Percentiles rank a stretch among this genome's conserved stretches.
Conservation (phyloP, 2,888 invertebrate species). For the Tetragonula carbonaria region DNA sequence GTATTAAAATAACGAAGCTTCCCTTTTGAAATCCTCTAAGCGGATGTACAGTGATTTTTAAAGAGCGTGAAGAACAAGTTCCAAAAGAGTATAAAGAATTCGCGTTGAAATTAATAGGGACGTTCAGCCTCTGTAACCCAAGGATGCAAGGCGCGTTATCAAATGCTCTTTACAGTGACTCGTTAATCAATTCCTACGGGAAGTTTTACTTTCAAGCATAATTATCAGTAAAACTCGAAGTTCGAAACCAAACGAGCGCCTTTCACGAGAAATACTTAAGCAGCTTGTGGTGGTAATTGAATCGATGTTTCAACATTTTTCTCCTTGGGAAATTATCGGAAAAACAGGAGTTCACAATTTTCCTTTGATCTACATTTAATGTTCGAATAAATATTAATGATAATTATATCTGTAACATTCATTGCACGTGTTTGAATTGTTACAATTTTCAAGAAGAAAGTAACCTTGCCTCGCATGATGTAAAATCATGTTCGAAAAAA, state of each 20-base stretch:
- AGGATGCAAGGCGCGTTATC: neutral
- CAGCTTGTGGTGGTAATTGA: neutral
- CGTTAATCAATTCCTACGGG: neutral
- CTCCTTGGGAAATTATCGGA: too few relatives aligned
- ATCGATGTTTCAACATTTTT: neutral
- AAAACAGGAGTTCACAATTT: too few relatives aligned
- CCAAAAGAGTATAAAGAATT: neutral
- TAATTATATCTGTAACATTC: too few relatives aligned
- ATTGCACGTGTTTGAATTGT: too few relatives aligned
- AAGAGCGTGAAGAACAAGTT: neutral
- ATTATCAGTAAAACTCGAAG: neutral
- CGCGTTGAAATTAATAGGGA: constrained; percentile 4
- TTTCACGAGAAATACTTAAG: neutral
- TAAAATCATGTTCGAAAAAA: too few relatives aligned
- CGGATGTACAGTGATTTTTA: neutral
- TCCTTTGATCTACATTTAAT: too few relatives aligned
- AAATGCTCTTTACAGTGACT: neutral
- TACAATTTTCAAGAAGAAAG: too few relatives aligned
- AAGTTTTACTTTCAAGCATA: neutral
- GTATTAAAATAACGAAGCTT: constrained; percentile 9
- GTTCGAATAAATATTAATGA: too few relatives aligned
- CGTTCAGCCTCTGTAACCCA: neutral
- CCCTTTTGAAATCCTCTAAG: neutral
- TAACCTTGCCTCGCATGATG: too few relatives aligned
- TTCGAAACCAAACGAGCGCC: neutral